These are phyloP conservation scores for Hydriomena furcata DNA, from an alignment of 2,888 invertebrate genomes.

Conservation along the genomic window DNA sequence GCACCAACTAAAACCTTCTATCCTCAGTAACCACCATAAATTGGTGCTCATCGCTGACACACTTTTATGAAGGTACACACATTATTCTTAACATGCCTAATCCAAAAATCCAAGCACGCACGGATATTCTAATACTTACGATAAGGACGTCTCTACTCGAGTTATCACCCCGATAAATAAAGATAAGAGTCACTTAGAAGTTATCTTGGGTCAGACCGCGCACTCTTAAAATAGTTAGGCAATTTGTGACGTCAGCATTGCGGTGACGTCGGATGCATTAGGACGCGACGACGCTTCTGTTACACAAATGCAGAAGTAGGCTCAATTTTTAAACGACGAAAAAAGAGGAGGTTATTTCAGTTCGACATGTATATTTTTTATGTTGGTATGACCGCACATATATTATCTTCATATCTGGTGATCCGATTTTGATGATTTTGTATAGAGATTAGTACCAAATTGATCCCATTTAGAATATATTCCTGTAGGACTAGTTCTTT, in stretches of 20 bases:
- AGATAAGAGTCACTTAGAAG: conserved; percentile 66
- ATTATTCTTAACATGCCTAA: conserved; percentile 1
- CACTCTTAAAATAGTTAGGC: conserved; percentile 60
- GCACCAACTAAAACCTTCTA: too few species aligned
- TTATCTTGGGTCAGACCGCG: conserved; percentile 62
- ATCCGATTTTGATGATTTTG: too few species aligned
- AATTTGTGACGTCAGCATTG: conserved; percentile 45
- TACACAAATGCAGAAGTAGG: too few species aligned
- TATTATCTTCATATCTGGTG: too few species aligned
- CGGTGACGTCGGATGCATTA: conserved; percentile 23
- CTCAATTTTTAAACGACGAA: too few species aligned
- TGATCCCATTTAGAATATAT: too few species aligned
- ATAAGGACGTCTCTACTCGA: conserved; percentile 57
- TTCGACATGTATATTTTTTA: too few species aligned
- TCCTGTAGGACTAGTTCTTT: too few species aligned
- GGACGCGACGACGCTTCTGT: not conserved
- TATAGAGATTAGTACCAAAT: too few species aligned
- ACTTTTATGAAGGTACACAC: not conserved
- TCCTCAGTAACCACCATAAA: too few species aligned
- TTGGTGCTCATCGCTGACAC: not conserved
- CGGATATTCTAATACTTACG: conserved; percentile 40
- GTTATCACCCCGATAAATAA: conserved; percentile 61
- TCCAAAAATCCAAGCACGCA: conserved; percentile 5
- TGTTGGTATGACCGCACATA: too few species aligned
- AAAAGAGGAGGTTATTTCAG: too few species aligned